Base-by-base conservation (phyloP, 2,888 invertebrate species). In the Epinotia brunnichana region DNA sequence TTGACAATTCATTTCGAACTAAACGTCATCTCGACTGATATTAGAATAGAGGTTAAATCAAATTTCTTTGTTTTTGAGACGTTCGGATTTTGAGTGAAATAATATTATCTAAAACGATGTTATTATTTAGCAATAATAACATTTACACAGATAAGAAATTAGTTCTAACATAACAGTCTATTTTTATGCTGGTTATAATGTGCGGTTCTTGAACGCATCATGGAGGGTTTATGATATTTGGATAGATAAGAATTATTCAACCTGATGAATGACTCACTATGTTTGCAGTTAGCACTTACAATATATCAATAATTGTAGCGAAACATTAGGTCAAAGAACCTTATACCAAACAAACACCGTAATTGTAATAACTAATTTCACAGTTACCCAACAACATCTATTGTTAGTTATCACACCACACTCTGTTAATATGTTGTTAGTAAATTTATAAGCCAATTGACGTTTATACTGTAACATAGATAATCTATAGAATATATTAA, bases 381-480 rank as follows among this genome's bases (percentile, higher is more conserved):
- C 2, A 21, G 10, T 15, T 19, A 17, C 10, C 21, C 62, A 41
- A 11, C 13, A 15, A 51, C 11, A 17, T 39, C 3, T 39, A 54
- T 5, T 39, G 54, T 66, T 66, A 66, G 66, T 41, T 41, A 41
- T 24, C 39, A 39, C 53, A 64, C 35, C 63, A 63, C 15, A 41
- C 13, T 19, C 19, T 2, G 54, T 54, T 64, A 64, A 56, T 64
- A 5, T 54, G 54, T 54, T 54, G 11, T 15, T 54, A 13, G n/a
- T 48, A 41, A 41, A 13, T 13, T 44, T 24, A 61, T 54, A 66
- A 68, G 59, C 48, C 44, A 57, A 48, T 67, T 48, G 54, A 59
- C 11, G 67, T 57, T 57, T 68, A 68, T 68, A 68, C 67, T 68
- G 67, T 59, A 59, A 68, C 67, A 57, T 29, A 24, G 10, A 15